Conservation (phyloP, 2,797 vertebrate species). For the Halcyon badia region DNA sequence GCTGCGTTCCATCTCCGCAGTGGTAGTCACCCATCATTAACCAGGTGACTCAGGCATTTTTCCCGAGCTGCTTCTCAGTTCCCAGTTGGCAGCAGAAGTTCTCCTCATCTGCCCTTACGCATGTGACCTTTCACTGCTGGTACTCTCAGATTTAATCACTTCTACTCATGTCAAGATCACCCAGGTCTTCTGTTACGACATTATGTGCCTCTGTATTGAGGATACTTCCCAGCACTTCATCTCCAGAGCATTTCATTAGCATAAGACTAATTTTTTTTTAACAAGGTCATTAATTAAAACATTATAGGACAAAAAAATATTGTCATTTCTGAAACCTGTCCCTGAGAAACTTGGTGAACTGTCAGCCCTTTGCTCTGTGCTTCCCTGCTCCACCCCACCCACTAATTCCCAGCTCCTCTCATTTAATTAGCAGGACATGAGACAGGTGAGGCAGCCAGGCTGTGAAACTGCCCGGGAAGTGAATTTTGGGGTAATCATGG, state of each 20-base stretch:
- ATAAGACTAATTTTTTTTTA: conserved; percentile 39
- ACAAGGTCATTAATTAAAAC: conserved; percentile 46
- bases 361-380: background rate
- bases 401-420: background rate
- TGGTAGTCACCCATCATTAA: conserved; percentile 42
- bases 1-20: background rate
- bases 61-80: background rate
- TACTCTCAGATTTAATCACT: conserved; percentile 32
- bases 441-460: background rate
- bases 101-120: background rate
- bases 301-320: conserved; percentile 24
- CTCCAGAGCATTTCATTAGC: conserved; percentile 38
- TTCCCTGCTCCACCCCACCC: background rate
- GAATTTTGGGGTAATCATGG: background rate
- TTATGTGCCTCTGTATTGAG: background rate
- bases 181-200: conserved; percentile 18
- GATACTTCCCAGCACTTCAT: background rate
- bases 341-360: background rate
- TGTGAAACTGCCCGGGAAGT: background rate
- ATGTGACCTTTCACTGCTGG: background rate
- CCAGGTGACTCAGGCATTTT: conserved; percentile 26
- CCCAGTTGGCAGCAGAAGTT: conserved; percentile 14
- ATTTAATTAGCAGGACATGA: background rate
- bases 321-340: background rate
- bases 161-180: background rate